Evolutionary conservation across 2,113 vertebrate genomes (phyloP).

Genomic region (Gymnorhina tibicen): DNA sequence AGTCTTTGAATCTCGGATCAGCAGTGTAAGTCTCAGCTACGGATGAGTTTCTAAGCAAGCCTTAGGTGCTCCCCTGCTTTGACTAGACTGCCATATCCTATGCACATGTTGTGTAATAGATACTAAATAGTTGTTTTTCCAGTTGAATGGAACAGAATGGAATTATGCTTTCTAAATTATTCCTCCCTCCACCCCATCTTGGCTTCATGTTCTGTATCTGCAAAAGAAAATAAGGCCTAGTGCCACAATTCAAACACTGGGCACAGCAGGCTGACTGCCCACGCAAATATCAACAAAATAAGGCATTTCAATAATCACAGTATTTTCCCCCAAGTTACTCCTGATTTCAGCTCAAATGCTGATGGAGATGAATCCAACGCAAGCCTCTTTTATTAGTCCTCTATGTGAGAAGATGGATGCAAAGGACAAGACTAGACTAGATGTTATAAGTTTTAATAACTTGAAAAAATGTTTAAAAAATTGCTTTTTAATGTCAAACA

Average conservation of each 20-base stretch:
- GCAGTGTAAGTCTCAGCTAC: not conserved
- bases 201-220: not conserved
- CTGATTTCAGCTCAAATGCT: not conserved
- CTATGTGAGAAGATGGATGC: not conserved
- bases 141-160: not conserved
- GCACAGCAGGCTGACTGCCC: not conserved
- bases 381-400: not conserved
- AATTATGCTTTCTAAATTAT: not conserved
- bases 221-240: not conserved
- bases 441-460: not conserved
- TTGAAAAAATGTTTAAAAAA: not conserved
- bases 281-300: not conserved
- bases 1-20: not conserved
- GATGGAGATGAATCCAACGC: not conserved
- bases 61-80: not conserved
- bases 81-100: not conserved
- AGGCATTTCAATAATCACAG: not conserved
- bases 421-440: not conserved
- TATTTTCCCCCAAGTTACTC: not conserved
- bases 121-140: not conserved
- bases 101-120: not conserved
- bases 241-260: not conserved
- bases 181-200: not conserved
- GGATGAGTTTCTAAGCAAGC: not conserved
- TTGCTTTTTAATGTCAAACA: not conserved